Conservation (phyloP, 1,140 invertebrate species). For the Choristoneura fumiferana region DNA sequence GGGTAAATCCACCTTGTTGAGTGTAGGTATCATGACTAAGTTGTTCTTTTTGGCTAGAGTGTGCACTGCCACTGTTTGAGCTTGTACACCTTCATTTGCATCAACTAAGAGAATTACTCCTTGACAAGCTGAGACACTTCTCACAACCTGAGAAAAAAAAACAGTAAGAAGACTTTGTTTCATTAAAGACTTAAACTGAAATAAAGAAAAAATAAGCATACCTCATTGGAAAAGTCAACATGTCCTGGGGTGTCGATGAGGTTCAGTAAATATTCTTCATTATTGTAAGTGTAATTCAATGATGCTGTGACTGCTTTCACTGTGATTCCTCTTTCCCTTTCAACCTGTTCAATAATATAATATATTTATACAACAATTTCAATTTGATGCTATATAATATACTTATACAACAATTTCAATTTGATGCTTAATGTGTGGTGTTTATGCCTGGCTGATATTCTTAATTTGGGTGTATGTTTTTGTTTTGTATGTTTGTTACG, state of each 20-base stretch:
- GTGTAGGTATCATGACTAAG: slow-evolving; percentile 92
- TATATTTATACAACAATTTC: slow-evolving; percentile 16
- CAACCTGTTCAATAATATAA: slow-evolving; percentile 83
- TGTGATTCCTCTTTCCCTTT: slow-evolving; percentile 97
- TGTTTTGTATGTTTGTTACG: too few species aligned
- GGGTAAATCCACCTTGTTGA: slow-evolving; percentile 98
- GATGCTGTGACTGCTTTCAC: slow-evolving; percentile 98
- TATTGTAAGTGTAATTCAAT: slow-evolving; percentile 86
- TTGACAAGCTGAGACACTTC: slow-evolving; percentile 95
- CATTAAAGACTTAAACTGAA: too few species aligned
- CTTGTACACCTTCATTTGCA: slow-evolving; percentile 98
- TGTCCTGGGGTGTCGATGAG: slow-evolving; percentile 99
- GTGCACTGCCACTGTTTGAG: slow-evolving; percentile 98
- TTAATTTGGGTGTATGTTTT: too few species aligned
- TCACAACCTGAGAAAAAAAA: slow-evolving; percentile 78
- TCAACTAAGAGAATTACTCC: slow-evolving; percentile 97
- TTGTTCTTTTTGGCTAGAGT: slow-evolving; percentile 93
- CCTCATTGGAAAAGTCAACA: slow-evolving; percentile 99
- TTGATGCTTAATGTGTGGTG: too few species aligned
- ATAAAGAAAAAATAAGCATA: slow-evolving; percentile 66
- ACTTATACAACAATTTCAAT: slow-evolving; percentile 15
- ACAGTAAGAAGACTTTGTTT: too few species aligned
- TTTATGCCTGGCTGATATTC: too few species aligned
- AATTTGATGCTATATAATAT: too few species aligned
- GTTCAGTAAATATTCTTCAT: slow-evolving; percentile 91